phyloP scores from a whole-genome alignment of 2,888 invertebrate genomes.

The Leucozona laternaria region DNA sequence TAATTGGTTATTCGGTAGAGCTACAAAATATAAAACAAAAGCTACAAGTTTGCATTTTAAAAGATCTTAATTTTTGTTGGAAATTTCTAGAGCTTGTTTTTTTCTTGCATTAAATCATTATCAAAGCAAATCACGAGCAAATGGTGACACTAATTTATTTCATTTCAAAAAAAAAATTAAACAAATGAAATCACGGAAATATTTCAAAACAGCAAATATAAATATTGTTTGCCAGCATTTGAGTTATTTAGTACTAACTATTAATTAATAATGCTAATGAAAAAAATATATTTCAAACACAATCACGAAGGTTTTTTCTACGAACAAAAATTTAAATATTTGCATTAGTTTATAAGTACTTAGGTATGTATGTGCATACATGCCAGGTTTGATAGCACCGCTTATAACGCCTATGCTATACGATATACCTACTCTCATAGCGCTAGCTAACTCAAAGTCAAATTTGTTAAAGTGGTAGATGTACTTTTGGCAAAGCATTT shows the following conservation, averaged over 20 bases:
- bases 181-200: neutral
- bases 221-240: neutral
- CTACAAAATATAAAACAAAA: too few species aligned
- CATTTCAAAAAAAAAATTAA: neutral
- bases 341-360: neutral
- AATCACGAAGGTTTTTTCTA: neutral
- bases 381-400: neutral
- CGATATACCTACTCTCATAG: neutral
- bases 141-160: neutral
- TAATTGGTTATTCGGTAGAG: too few species aligned
- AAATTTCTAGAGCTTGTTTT: neutral
- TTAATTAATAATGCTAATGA: neutral
- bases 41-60: too few species aligned
- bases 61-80: too few species aligned
- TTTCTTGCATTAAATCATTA: neutral
- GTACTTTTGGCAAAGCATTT: neutral
- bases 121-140: neutral
- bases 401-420: neutral
- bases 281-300: neutral
- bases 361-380: neutral
- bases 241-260: too few species aligned
- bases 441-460: neutral
- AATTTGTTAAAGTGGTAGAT: neutral
- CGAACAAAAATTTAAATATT: neutral
- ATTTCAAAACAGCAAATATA: neutral